Evolutionary conservation across 2,797 vertebrate species (phyloP), one percentile per base, ranked within the genome.

Genomic region (Lutjanus argentimaculatus): DNA sequence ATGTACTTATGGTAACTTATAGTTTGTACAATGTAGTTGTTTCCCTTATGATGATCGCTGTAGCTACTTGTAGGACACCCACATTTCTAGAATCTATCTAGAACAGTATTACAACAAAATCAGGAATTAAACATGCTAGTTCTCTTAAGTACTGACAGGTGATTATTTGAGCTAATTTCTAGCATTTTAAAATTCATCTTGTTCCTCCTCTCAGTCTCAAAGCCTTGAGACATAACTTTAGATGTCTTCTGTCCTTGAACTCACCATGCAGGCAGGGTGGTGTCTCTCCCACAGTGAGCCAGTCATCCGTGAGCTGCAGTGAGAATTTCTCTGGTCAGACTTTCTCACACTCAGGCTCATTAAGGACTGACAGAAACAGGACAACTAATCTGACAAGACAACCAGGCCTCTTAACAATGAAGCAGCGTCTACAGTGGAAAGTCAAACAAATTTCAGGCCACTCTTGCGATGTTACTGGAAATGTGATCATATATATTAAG

Each of bases 311-410:
- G 90, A 91, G 67, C 91, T 93, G 92, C 85, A 78, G 88, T 93
- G 94, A 92, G 93, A 93, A 93, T 79, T 61, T 80, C 83, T 67
- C 19, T 8, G 30, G 81, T 93, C 88, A 92, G 85, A 92, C 89
- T 92, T 94, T 95, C 94, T 94, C 93, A 94, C 91, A 92, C 77
- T 83, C 76, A 19, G 61, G 21, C 73, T 89, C 89, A 87, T 90
- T 86, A 88, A 67, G 25, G 12, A 42, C 82, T 65, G 64, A 72
- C 83, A 89, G 72, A 82, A 64, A 79, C 67, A 85, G 71, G 73
- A 71, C 80, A 76, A 78, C 25, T 85, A 49, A 85, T 86, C 9
- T 70, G 52, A 86, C 69, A 67, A 69, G 80, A 88, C 81, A 36
- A 36, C 30, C 30, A 62, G 42, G 40, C 45, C 2, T 75, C 66